A percentile compares a stretch with the other conserved stretches of the same genome.
Conservation (phyloP, 2,113 vertebrate species). For the Felis catus region DNA sequence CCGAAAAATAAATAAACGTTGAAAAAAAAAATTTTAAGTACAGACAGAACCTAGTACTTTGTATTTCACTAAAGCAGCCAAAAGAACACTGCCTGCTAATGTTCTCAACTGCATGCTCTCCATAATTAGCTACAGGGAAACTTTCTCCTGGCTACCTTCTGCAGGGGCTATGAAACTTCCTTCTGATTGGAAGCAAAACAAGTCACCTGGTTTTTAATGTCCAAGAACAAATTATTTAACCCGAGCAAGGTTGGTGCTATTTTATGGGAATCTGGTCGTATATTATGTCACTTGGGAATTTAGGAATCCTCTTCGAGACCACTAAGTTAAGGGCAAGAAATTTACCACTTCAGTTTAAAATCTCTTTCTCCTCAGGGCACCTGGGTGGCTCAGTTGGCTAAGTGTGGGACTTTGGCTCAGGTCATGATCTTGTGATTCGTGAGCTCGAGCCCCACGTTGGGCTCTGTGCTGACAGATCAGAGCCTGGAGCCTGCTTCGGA, state of each 20-base stretch:
- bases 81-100: not conserved
- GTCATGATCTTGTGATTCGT: too few relatives aligned
- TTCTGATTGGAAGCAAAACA: not conserved
- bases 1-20: too few relatives aligned
- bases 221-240: not conserved
- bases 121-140: not conserved
- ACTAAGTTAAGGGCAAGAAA: not conserved
- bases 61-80: not conserved
- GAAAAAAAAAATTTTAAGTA: not conserved
- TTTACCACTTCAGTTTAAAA: not conserved
- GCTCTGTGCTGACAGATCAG: too few relatives aligned
- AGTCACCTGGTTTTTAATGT: not conserved
- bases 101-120: not conserved
- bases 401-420: too few relatives aligned
- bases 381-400: too few relatives aligned
- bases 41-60: not conserved
- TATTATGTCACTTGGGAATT: not conserved
- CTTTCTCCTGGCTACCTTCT: not conserved
- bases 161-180: not conserved
- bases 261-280: not conserved
- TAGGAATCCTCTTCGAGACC: not conserved
- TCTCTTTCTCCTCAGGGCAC: not conserved
- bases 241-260: not conserved
- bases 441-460: too few relatives aligned
- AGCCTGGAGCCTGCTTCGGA: too few relatives aligned